Evolutionary conservation across 2,888 invertebrate species (phyloP), one percentile per base, ranked within the genome.

Genomic region (Troilus luridus): DNA sequence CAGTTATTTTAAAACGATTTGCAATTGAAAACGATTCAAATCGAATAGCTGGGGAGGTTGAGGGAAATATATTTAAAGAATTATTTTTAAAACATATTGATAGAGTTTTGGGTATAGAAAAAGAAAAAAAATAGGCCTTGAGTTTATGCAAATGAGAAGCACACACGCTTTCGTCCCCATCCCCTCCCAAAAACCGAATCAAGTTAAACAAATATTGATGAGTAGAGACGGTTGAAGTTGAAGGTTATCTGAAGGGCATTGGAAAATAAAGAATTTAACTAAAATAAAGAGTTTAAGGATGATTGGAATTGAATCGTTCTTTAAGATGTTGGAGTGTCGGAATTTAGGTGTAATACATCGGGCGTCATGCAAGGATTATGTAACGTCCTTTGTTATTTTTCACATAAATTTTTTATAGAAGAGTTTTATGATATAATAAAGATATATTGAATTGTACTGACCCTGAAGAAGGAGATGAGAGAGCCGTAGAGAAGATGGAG

Each of bases 1-100:
- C 72, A 27, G 72, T 77, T 77, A 77, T 77, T 77, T 77, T 41
- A 41, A 77, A 77, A 77, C 41, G 72, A 77, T 77, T 77, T 77
- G 72, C 72, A 77, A 77, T 77, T 77, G 72, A 77, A 77, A 77
- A 77, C 72, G 41, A 41, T 5, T 41, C 41, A 41, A 41, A 41
- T 41, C 41, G 41, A 41, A 41, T 41, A 41, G 41, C 2, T 1
- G 5, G 41, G 41, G 41, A 41, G 41, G 41, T 41, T 41, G 41
- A 41, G 41, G 41, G 41, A 41, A 41, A 41, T 41, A 41, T 41
- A 41, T 41, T 41, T 5, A 24, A n/a, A 64, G 6, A 12, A 64
- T 6, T 67, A 67, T 67, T 67, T 67, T 10, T 67, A 24, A 67
- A 67, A 67, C 14, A 12, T 67, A 67, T 67, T 67, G 3, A 24